Evolutionary conservation across 2,797 vertebrate genomes (phyloP).

Genomic region (Sebastolobus alascanus): DNA sequence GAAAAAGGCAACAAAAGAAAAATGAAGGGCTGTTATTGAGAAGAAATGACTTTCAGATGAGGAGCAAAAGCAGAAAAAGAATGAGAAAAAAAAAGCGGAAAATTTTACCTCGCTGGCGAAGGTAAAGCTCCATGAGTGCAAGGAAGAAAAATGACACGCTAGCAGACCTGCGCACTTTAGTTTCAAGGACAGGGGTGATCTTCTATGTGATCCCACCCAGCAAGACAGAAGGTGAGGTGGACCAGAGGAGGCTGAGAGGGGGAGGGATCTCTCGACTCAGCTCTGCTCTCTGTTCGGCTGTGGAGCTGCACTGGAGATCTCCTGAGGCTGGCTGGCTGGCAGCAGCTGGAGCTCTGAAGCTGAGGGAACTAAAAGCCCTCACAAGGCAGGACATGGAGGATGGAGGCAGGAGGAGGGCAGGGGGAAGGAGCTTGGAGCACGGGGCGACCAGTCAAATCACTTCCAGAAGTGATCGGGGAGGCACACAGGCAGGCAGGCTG

Average conservation of each 20-base stretch:
- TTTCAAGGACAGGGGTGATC: conserved; percentile 49
- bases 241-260: conserved; percentile 38
- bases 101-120: conserved; percentile 77
- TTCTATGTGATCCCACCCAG: conserved; percentile 59
- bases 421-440: conserved; percentile 42
- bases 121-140: conserved; percentile 68
- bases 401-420: conserved; percentile 62
- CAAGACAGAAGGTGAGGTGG: conserved; percentile 42
- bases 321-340: conserved; percentile 34
- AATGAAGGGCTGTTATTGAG: conserved; percentile 22
- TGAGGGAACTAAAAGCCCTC: conserved; percentile 35
- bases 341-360: conserved; percentile 52
- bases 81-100: conserved; percentile 43
- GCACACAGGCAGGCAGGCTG: conserved; percentile 12
- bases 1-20: conserved; percentile 1
- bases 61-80: conserved; percentile 13
- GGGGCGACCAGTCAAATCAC: conserved; percentile 66
- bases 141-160: conserved; percentile 36
- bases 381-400: conserved; percentile 53
- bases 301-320: conserved; percentile 31
- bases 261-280: conserved; percentile 2
- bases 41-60: neutral
- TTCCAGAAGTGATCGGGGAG: conserved; percentile 51
- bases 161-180: conserved; percentile 35
- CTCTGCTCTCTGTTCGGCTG: conserved; percentile 27